Evolutionary conservation across 1,140 invertebrate species (phyloP), one percentile per base, ranked within the genome.

Genomic region (Lethrus apterus): DNA sequence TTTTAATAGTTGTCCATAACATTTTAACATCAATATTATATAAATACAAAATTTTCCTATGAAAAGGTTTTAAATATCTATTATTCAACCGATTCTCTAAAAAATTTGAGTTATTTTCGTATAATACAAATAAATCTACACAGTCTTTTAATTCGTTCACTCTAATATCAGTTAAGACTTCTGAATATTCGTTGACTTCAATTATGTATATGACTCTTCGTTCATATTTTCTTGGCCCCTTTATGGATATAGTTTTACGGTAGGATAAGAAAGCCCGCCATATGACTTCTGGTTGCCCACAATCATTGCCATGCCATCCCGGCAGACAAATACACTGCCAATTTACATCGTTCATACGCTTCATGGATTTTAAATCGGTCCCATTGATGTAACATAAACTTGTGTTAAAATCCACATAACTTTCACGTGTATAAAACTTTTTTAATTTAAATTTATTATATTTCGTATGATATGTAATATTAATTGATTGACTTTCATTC

Each of bases 91-190:
- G 52, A 35, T 45, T 52, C 49, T 56, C 43, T 54, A 69, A 50
- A 47, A 43, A 50, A 51, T 48, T 44, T 23, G 44, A 51, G 58
- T 67, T 30, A 52, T 54, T 54, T 63, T 79, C 76, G 51, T 72
- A 76, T 19, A 83, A 64, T 45, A 83, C 69, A 62, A 81, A 82
- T 40, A 78, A 70, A 58, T 83, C 80, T 7, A 83, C 75, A 35
- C 78, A 71, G 20, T 72, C 59, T 26, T 72, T 66, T 4, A 83
- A 61, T 49, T 79, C 76, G 48, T 74, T 70, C 30, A 83, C 64
- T 54, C 75, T 71, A 18, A 79, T 71, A 53, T 83, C 78, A 19
- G 72, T 67, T 9, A 77, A 62, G 20, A 70, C 71, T 38, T 73
- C 73, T 55, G 77, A 70, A 44, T 72, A 71, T 36, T 78, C 68